A percentile compares a stretch with the other conserved stretches of the same genome.
These are phyloP conservation scores for Yoshiicerus persimilis DNA, from an alignment of 1,140 invertebrate species.

Conservation along the genomic window DNA sequence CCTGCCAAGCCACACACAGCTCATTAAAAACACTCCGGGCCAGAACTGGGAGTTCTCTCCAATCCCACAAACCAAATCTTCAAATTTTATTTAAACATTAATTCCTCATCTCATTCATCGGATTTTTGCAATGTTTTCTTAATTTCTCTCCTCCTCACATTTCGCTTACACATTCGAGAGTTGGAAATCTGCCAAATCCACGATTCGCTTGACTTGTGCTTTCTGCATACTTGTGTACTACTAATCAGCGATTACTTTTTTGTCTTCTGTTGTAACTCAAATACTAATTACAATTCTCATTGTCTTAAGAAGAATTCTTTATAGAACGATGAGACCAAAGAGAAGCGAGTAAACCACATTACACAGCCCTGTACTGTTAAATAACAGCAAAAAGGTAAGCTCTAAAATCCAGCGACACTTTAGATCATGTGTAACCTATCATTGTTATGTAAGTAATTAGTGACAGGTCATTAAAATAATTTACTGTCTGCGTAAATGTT, in stretches of 20 bases:
- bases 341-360: neutral
- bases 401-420: neutral
- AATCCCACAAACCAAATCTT: neutral
- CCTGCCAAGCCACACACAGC: neutral
- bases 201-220: neutral
- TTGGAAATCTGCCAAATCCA: neutral
- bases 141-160: neutral
- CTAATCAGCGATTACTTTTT: neutral
- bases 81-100: neutral
- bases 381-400: neutral
- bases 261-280: neutral
- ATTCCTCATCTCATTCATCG: neutral
- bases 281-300: neutral
- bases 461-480: slow-evolving; percentile 11
- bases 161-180: neutral
- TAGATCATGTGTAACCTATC: neutral
- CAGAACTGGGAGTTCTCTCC: neutral
- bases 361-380: neutral
- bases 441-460: slow-evolving; percentile 5
- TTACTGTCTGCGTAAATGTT: neutral
- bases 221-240: neutral
- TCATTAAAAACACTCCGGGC: neutral
- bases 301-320: neutral
- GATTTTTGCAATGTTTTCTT: neutral
- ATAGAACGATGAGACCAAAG: neutral